Percentiles rank a stretch among this genome's conserved stretches.
phyloP scores from a whole-genome alignment of 2,888 invertebrate species.

The Amblyteles armatorius region DNA sequence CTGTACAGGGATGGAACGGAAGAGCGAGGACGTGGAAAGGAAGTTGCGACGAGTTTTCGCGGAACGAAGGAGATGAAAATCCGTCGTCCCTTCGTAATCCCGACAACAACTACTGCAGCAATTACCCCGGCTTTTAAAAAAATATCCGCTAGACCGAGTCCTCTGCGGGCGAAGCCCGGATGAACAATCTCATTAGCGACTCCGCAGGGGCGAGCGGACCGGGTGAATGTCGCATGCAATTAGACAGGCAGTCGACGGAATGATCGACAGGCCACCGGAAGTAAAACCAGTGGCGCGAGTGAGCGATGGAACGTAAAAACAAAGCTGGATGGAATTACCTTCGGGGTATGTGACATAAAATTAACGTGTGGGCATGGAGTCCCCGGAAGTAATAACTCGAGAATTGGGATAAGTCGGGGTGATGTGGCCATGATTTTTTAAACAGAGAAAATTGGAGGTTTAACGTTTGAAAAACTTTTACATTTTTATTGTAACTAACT shows the following conservation, averaged over 20 bases:
- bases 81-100: background rate
- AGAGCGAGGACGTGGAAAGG: background rate
- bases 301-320: slow-evolving; percentile 10
- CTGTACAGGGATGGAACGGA: no score
- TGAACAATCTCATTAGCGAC: slow-evolving; percentile 34
- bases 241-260: slow-evolving; percentile 10
- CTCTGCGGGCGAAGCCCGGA: background rate
- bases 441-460: no score
- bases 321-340: background rate
- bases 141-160: background rate
- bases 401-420: background rate
- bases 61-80: background rate
- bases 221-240: slow-evolving; percentile 14
- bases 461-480: no score
- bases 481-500: no score
- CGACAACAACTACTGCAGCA: background rate
- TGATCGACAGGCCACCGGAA: slow-evolving; percentile 7
- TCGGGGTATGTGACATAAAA: slow-evolving; percentile 26
- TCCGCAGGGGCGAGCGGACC: background rate
- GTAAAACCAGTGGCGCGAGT: background rate
- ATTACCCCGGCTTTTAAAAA: slow-evolving; percentile 13
- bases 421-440: no score
- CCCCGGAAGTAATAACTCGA: background rate
- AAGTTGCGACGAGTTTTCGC: background rate
- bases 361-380: slow-evolving; percentile 40